Evolutionary conservation across 2,797 vertebrate genomes (phyloP).

Genomic region (Pitangus sulphuratus): DNA sequence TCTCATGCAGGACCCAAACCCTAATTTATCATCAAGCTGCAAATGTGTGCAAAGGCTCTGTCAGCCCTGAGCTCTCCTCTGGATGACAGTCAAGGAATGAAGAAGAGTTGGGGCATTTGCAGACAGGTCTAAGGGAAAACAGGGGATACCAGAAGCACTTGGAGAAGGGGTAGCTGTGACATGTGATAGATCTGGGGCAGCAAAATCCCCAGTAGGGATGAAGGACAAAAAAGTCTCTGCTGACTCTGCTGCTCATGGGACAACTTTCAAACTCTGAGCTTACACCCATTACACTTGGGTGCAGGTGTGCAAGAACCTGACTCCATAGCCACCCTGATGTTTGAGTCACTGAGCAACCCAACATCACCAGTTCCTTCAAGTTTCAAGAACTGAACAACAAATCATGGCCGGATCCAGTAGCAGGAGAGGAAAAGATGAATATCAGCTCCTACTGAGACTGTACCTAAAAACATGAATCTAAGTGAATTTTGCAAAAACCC

Average conservation of each 20-base stretch:
- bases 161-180: background rate
- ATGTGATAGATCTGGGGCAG: background rate
- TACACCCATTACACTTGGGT: background rate
- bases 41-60: fast-evolving
- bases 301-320: background rate
- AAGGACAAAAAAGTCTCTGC: background rate
- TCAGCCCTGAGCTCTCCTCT: background rate
- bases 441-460: background rate
- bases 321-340: background rate
- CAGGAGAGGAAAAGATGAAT: background rate
- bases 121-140: background rate
- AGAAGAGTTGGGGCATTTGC: background rate
- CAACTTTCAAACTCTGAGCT: background rate
- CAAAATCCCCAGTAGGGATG: background rate
- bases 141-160: fast-evolving
- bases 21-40: background rate
- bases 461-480: fast-evolving
- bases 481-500: background rate
- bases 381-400: background rate
- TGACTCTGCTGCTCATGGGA: background rate
- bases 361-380: background rate
- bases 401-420: background rate
- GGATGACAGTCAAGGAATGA: background rate
- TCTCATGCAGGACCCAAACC: background rate
- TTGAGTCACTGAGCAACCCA: background rate